Evolutionary conservation across 2,888 invertebrate genomes (phyloP), one percentile per base, ranked within the genome.

Genomic region (Tupiocoris notatus): DNA sequence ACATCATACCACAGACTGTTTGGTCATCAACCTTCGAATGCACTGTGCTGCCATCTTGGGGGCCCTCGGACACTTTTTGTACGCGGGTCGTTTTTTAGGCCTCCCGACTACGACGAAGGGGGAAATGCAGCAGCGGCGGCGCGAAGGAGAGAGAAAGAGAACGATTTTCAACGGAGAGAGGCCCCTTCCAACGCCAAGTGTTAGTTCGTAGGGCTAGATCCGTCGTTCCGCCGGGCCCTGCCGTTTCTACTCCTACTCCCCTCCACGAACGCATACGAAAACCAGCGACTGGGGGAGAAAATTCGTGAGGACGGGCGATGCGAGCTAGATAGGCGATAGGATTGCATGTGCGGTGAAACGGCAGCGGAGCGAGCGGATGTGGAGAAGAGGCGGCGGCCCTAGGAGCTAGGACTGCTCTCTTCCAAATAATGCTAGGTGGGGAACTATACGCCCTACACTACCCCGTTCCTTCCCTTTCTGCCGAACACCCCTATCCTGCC

Each of bases 31-130:
- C 75, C 75, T 75, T 75, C 75, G 57, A 75, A 75, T 75, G 75
- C 75, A 75, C 65, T 75, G 75, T 75, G 75, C 75, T 75, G 75
- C 75, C 75, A 75, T 75, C 75, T 75, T 75, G 64, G 75, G 61
- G 58, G 66, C 75, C 75, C 75, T 75, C 75, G 25, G 56, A 65
- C 75, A 75, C 75, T 75, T 75, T 75, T 75, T 75, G 75, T 75
- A 65, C 64, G 75, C 75, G 20, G 6, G 75, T 75, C 75, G 75
- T 75, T 75, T 75, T 75, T 66, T 75, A 73, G 73, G 61, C 39
- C 39, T 12, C 6, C 12, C 39, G 39, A 39, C 39, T 3, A 39
- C 39, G 39, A 39, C 63, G 73, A 73, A 73, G 73, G 63, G 73
- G 73, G 73, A 73, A 73, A 63, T 73, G 73, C 73, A 73, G 73